These are phyloP conservation scores for Monoplex corrugatus DNA, from an alignment of 2,888 invertebrate genomes.

Conservation along the genomic window DNA sequence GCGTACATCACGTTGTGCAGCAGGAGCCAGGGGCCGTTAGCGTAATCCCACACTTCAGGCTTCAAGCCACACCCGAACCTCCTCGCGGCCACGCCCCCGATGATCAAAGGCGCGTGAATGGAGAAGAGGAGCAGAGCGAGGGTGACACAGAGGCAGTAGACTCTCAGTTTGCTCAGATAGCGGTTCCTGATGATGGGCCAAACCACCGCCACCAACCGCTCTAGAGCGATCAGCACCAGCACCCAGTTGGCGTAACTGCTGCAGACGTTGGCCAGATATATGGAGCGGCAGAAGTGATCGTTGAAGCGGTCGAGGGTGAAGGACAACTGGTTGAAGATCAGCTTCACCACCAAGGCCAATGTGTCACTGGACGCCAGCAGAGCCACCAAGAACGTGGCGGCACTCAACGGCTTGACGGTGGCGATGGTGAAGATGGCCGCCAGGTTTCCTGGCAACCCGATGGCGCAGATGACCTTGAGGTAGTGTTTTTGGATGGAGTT, in stretches of 20 bases:
- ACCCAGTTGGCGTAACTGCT: slow-evolving; percentile 58
- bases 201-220: slow-evolving; percentile 53
- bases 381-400: slow-evolving; percentile 53
- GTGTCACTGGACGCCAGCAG: slow-evolving; percentile 56
- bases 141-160: neutral
- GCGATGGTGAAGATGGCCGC: slow-evolving; percentile 52
- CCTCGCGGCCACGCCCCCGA: neutral
- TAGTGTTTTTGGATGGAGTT: neutral
- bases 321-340: slow-evolving; percentile 53
- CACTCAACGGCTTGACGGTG: slow-evolving; percentile 45
- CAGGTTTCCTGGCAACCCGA: slow-evolving; percentile 56
- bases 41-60: neutral
- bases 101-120: slow-evolving; percentile 11
- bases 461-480: slow-evolving; percentile 44
- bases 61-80: neutral
- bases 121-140: neutral
- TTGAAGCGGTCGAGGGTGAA: neutral
- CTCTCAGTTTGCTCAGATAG: neutral
- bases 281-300: slow-evolving; percentile 21
- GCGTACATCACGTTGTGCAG: slow-evolving; percentile 7
- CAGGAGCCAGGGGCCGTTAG: neutral
- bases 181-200: neutral
- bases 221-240: slow-evolving; percentile 55
- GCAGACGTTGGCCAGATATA: slow-evolving; percentile 23
- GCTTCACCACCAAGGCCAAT: slow-evolving; percentile 52